Percentiles rank a stretch among this genome's conserved stretches.
Evolutionary conservation across 2,888 invertebrate species (phyloP).

Genomic region (Cryptus armator): DNA sequence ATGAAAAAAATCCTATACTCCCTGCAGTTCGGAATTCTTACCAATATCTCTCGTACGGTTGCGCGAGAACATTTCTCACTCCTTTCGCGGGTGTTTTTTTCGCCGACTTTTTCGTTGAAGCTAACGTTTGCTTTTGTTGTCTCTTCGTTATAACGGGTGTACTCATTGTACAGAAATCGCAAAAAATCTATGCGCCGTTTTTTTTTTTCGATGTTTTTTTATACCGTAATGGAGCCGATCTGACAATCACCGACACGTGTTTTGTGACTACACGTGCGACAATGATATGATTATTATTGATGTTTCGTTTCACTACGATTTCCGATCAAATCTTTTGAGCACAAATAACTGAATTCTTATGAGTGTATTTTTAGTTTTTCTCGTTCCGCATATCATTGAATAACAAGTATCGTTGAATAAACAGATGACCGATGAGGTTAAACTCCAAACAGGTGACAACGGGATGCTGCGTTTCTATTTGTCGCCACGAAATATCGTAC

Average conservation of each 20-base stretch:
- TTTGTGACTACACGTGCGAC: neutral
- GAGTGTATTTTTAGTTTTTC: slow-evolving; percentile 24
- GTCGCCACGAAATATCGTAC: neutral
- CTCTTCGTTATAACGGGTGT: slow-evolving; percentile 75
- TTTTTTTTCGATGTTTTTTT: slow-evolving; percentile 1
- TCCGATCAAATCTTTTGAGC: slow-evolving; percentile 2
- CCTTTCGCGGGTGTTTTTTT: slow-evolving; percentile 78
- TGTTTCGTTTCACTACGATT: neutral
- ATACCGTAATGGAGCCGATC: neutral
- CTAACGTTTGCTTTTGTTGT: slow-evolving; percentile 75
- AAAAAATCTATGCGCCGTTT: neutral
- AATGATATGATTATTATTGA: too few relatives aligned
- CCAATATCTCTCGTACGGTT: slow-evolving; percentile 78
- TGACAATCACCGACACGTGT: slow-evolving; percentile 13
- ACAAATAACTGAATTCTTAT: neutral
- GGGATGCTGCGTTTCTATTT: neutral
- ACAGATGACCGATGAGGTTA: slow-evolving; percentile 33
- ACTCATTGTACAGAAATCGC: slow-evolving; percentile 60
- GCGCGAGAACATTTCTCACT: slow-evolving; percentile 79
- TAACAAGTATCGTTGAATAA: slow-evolving; percentile 17
- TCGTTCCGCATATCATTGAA: slow-evolving; percentile 5
- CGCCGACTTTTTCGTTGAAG: slow-evolving; percentile 65
- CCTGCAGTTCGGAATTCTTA: slow-evolving; percentile 57
- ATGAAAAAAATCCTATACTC: neutral
- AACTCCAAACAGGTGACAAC: slow-evolving; percentile 21